Evolutionary conservation across 2,113 vertebrate genomes (phyloP), one percentile per base, ranked within the genome.

Genomic region (Dipodomys ordii): DNA sequence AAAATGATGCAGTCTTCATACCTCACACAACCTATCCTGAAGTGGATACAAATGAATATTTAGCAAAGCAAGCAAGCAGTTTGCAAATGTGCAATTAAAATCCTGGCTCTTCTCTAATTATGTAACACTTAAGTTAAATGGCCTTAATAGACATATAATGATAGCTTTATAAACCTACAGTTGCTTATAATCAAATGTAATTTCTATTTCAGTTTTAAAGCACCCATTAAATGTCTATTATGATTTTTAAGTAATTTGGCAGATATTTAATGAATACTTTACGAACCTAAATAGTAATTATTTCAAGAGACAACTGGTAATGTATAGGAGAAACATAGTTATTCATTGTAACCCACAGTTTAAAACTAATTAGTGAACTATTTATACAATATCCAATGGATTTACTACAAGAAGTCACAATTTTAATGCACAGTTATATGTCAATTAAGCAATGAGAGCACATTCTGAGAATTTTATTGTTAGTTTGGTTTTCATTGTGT

Each of bases 1-100:
- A 92, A 94, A 84, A 80, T 60, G n/a, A 88, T 44, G 25, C 65
- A 89, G 71, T 92, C n/a, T 83, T 92, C 74, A 93, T 79, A 95
- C 44, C 27, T 96, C 91, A 93, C 2, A 84, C 57, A 87, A 64
- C 94, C 69, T 96, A 30, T 95, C 90, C 49, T 64, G 23, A 39
- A 87, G 53, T 94, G 53, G 39, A 79, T 94, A 96, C 53, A 97
- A 97, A 96, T 80, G 79, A 97, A 84, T 97, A 96, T 98, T 97
- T 96, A 96, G 87, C 95, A 97, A 96, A 96, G 77, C 67, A 82
- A 97, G 91, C 60, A 96, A 97, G 84, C 95, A 97, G 94, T 98
- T 97, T 98, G 96, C 92, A 98, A 98, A 98, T 96, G 95, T 98
- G 97, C 96, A 97, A 97, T 98, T 98, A 98, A 98, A 98, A 98